A percentile compares a stretch with the other conserved stretches of the same genome.
These are phyloP conservation scores for Conus betulinus DNA, from an alignment of 1,140 invertebrate species.

Conservation along the genomic window DNA sequence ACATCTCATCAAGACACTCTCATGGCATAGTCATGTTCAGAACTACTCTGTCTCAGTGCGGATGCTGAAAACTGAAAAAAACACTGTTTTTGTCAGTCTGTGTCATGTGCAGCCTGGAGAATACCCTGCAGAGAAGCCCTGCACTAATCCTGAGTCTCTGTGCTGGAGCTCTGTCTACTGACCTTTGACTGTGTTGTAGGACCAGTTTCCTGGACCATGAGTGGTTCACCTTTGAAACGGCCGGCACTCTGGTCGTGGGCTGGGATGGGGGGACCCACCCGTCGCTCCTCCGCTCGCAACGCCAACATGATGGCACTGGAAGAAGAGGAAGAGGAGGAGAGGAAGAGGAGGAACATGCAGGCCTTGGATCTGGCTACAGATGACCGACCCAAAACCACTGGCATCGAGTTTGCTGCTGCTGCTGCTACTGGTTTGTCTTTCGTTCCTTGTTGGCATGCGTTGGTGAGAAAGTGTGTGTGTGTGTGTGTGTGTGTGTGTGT, in stretches of 20 bases:
- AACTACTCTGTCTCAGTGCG: too few relatives aligned
- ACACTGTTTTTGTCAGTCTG: too few relatives aligned
- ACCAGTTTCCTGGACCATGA: conserved; percentile 71
- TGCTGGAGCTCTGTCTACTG: neutral
- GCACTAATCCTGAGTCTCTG: too few relatives aligned
- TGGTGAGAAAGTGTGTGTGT: neutral
- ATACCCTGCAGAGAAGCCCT: too few relatives aligned
- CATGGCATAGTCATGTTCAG: too few relatives aligned
- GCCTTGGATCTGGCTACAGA: conserved; percentile 54
- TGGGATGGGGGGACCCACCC: conserved; percentile 69
- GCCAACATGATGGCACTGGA: neutral
- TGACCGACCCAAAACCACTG: conserved; percentile 59
- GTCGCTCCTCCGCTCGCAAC: conserved; percentile 29
- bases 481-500: conserved; percentile 2
- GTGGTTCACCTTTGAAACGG: conserved; percentile 74
- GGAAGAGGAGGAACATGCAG: conserved; percentile 24
- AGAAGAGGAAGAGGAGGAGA: conserved; percentile 18
- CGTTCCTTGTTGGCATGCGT: neutral
- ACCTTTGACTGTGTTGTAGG: conserved; percentile 48
- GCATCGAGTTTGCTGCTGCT: conserved; percentile 72
- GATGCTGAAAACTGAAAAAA: too few relatives aligned
- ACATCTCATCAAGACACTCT: too few relatives aligned
- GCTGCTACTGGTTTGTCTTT: conserved; percentile 63
- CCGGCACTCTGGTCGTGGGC: conserved; percentile 70
- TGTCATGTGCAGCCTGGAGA: too few relatives aligned